Base-by-base conservation (phyloP, 2,113 vertebrate species). In the Petrocephalus zakoni region DNA sequence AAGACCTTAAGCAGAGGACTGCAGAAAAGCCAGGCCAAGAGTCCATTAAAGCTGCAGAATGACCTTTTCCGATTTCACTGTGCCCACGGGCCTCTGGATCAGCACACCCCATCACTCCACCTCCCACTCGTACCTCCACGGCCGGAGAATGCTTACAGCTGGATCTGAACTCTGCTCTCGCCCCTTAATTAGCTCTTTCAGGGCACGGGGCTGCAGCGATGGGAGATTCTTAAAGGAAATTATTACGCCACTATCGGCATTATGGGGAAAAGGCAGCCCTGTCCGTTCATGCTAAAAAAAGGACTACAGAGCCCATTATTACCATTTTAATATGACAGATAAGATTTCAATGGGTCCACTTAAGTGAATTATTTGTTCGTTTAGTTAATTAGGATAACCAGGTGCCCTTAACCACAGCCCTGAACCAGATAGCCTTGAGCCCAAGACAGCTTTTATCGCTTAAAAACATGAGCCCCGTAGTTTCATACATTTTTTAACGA, bases 341-440 rank as follows among this genome's bases (percentile, higher is more conserved):
- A 51, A 68, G 61, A 87, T 87, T 75, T 78, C 72, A 78, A 78
- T 78, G 72, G 72, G 72, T 78, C 72, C 72, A 78, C 72, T 42
- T 87, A 87, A 87, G 64, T 87, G 87, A 87, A 78, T 52, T 47
- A 87, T 75, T 72, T 52, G 25, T 52, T 75, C 64, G 34, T 25
- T 87, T 75, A 87, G 87, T 19, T 78, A 78, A 78, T 78, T 78
- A 78, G 72, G 72, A 78, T 78, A 42, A 78, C 72, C 72, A 78
- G 34, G 34, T 78, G 17, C 34, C 72, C 34, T 78, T 78, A 78
- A 78, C 72, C 29, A 78, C 6, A 47, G 15, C 25, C 15, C 11
- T 25, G 37, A 64, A 29, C 9, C 13, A 87, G 22, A 81, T 82
- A 55, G 51, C 49, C 8, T 25, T 42, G 4, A 42, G 52, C 52